phyloP scores from a whole-genome alignment of 2,888 invertebrate species.

The Drosophila fulvimacula region DNA sequence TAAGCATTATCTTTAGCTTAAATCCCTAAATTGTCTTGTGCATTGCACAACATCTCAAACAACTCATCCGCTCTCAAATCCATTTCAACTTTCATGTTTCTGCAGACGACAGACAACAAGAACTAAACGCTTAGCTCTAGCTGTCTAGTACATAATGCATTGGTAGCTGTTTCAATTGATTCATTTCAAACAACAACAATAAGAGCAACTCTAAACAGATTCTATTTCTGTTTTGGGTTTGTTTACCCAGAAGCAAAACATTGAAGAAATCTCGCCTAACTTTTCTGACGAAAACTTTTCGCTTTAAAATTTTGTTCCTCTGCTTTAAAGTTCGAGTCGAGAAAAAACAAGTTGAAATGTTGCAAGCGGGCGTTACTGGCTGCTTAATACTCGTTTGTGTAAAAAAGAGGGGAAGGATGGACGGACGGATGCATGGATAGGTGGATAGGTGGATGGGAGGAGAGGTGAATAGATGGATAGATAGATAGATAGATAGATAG shows the following conservation, averaged over 20 bases:
- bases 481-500: too few relatives aligned
- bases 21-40: too few relatives aligned
- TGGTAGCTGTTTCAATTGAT: constrained; percentile 4
- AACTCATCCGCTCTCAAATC: neutral
- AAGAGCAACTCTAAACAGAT: constrained; percentile 21
- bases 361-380: too few relatives aligned
- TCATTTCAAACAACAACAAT: constrained; percentile 5
- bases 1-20: too few relatives aligned
- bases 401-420: too few relatives aligned
- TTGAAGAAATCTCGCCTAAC: constrained; percentile 11
- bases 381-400: neutral
- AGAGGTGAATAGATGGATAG: too few relatives aligned
- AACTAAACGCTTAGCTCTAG: neutral
- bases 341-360: neutral
- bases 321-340: constrained; percentile 6
- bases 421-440: too few relatives aligned
- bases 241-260: constrained; percentile 21
- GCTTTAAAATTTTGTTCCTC: constrained; percentile 5
- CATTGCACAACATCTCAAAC: neutral
- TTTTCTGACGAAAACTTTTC: constrained; percentile 14
- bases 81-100: neutral
- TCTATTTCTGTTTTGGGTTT: constrained; percentile 27
- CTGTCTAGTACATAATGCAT: constrained; percentile 3
- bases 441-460: too few relatives aligned
- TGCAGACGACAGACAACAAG: neutral